Evolutionary conservation across 2,113 vertebrate genomes (phyloP), one percentile per base, ranked within the genome.

Genomic region (Sapayoa aenigma): DNA sequence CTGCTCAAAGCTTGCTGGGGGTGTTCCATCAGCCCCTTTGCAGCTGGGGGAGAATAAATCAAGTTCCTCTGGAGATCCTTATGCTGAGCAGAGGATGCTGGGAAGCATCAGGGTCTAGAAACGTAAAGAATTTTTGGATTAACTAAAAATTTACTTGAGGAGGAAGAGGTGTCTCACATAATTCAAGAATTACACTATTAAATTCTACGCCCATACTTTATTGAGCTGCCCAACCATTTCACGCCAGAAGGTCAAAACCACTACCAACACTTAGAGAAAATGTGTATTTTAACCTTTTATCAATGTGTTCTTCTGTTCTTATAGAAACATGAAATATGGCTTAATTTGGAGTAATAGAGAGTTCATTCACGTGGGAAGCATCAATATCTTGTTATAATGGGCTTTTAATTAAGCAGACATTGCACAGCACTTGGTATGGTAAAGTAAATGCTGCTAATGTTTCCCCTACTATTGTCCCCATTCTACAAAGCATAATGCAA

Each of bases 361-460:
- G 60, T 37, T 92, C 91, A 92, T 71, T 91, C 91, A 93, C 12
- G 2, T 67, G 79, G 95, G 94, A 96, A 88, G 63, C 82, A 96
- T 90, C 84, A 94, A 76, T 81, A 81, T 92, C 73, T 84, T 81
- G 68, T 60, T 90, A 47, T 84, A 89, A 86, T 72, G 72, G 74
- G 83, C 90, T 97, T 96, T 94, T 94, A 97, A 96, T 96, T 97
- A 96, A 93, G 80, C 76, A 84, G 59, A 49, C 60, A 21, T 52
- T 72, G 80, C 89, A 92, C 28, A 81, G 89, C 39, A 53, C 68
- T 93, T 89, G 60, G 47, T 69, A 74, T 49, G 91, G 87, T 86
- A 59, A 94, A 96, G 71, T 76, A 93, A 89, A 81, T 44, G 87
- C 59, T 67, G n/a, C 46, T 80, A 66, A 88, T 77, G 92, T 71